Evolutionary conservation across 2,888 invertebrate species (phyloP).

Genomic region (Tetragonula carbonaria): DNA sequence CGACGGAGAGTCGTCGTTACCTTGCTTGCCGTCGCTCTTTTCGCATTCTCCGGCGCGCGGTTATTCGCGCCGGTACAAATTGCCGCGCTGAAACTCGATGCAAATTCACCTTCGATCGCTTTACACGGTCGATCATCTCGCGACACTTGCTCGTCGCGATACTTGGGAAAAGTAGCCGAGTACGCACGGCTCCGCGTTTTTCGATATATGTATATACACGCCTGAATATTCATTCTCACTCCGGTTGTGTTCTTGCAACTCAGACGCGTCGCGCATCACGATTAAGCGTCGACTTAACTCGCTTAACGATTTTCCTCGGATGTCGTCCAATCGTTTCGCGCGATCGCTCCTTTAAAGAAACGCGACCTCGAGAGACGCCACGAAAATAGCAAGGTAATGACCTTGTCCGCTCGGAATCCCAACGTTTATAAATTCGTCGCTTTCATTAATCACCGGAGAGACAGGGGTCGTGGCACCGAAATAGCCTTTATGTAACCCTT

Average conservation of each 20-base stretch:
- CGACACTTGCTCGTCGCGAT: not conserved
- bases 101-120: slow-evolving; percentile 57
- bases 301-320: slow-evolving; percentile 13
- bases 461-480: slow-evolving; percentile 58
- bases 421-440: slow-evolving; percentile 62
- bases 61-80: slow-evolving; percentile 64
- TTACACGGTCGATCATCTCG: slow-evolving; percentile 52
- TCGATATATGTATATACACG: not conserved
- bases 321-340: not conserved
- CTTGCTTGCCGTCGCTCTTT: slow-evolving; percentile 61
- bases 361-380: not conserved
- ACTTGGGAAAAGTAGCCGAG: slow-evolving; percentile 12
- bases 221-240: slow-evolving; percentile 37
- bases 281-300: too few species aligned
- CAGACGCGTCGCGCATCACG: not conserved
- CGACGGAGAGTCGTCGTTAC: slow-evolving; percentile 68
- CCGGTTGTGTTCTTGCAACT: not conserved
- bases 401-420: slow-evolving; percentile 47
- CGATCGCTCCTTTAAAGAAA: not conserved
- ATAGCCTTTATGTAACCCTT: slow-evolving; percentile 67
- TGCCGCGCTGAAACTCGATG: slow-evolving; percentile 63
- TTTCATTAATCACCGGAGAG: slow-evolving; percentile 67
- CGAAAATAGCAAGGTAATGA: slow-evolving; percentile 38
- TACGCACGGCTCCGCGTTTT: not conserved
- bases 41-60: slow-evolving; percentile 57